These are phyloP conservation scores for Myoxocephalus aenaeus DNA, from an alignment of 2,797 vertebrate species.

Conservation along the genomic window DNA sequence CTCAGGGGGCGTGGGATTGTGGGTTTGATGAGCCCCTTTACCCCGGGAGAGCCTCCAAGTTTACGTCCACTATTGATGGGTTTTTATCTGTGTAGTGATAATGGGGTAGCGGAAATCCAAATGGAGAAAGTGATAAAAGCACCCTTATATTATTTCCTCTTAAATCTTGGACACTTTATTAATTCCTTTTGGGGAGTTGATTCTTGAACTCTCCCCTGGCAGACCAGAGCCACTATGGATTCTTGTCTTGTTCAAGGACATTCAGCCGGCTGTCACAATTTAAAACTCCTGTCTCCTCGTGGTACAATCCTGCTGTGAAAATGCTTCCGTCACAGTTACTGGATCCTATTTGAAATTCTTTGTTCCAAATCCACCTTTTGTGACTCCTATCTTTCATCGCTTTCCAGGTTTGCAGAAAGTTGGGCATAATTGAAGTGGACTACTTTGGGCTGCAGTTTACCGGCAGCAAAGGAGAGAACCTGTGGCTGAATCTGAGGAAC, in stretches of 20 bases:
- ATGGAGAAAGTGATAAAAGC: slow-evolving; percentile 22
- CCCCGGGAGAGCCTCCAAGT: slow-evolving; percentile 48
- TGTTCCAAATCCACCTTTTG: neutral
- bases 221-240: neutral
- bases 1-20: slow-evolving; percentile 57
- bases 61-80: slow-evolving; percentile 47
- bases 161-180: slow-evolving; percentile 13
- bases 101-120: neutral
- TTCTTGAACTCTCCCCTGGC: neutral
- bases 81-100: slow-evolving; percentile 28
- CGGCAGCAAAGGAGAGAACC: slow-evolving; percentile 95
- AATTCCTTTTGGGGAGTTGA: neutral
- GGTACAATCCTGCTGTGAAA: neutral
- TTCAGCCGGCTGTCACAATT: neutral
- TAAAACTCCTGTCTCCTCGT: neutral
- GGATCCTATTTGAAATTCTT: neutral
- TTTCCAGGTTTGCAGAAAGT: slow-evolving; percentile 92
- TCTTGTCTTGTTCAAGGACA: neutral
- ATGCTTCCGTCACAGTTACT: neutral
- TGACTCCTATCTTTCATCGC: neutral
- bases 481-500: slow-evolving; percentile 99
- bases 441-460: slow-evolving; percentile 98
- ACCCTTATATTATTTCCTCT: neutral
- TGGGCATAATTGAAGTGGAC: slow-evolving; percentile 98
- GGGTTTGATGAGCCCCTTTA: slow-evolving; percentile 42